Conservation (phyloP, 30 jellyfish, hydroid and myxozoan species). For the Pseudorhiza aurosa region DNA sequence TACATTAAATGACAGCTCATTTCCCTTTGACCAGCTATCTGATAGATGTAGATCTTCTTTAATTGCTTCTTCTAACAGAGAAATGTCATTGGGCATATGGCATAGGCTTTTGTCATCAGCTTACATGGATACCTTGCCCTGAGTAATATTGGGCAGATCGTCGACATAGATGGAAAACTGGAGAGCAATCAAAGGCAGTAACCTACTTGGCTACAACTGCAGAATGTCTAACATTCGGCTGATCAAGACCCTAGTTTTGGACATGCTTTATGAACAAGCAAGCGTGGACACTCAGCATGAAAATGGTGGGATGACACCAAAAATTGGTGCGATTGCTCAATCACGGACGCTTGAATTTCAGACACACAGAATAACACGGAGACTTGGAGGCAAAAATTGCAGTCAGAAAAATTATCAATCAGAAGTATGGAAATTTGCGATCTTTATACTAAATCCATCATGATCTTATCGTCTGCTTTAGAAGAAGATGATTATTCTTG, state of each 20-base stretch:
- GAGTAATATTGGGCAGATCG: background rate
- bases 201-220: background rate
- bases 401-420: too few species aligned
- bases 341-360: too few species aligned
- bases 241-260: background rate
- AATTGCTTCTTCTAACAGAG: background rate
- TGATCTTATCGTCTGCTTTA: too few species aligned
- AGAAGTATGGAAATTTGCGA: too few species aligned
- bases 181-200: background rate
- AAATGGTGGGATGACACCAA: too few species aligned
- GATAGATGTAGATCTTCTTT: background rate
- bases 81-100: background rate
- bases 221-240: background rate
- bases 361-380: too few species aligned
- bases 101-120: background rate
- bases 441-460: too few species aligned
- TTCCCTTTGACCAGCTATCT: background rate
- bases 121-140: background rate
- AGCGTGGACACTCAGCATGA: too few species aligned
- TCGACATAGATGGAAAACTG: background rate
- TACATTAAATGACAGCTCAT: background rate
- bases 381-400: too few species aligned
- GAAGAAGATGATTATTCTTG: too few species aligned
- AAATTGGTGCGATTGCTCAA: too few species aligned
- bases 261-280: too few species aligned